A percentile compares a stretch with the other conserved stretches of the same genome.
phyloP scores from a whole-genome alignment of 30 jellyfish, hydroid and myxozoan species.

The Aurelia aurita complex sp. Pacific region DNA sequence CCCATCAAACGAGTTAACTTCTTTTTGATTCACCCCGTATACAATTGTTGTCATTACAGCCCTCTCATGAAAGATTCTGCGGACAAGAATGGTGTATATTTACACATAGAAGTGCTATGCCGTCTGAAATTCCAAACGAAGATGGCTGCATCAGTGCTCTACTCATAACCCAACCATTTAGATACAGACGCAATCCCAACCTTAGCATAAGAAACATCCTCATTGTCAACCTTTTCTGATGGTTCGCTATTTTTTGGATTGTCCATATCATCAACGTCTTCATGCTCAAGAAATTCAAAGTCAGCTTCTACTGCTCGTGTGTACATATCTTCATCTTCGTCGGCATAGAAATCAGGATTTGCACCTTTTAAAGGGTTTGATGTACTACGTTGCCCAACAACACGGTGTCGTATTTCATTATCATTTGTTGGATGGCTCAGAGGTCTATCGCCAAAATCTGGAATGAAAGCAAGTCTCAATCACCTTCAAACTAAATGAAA shows the following conservation, averaged over 20 bases:
- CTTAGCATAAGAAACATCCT: constrained; percentile 25
- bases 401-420: no score
- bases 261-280: constrained; percentile 42
- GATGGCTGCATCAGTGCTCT: neutral
- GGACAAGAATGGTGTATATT: no score
- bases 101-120: neutral
- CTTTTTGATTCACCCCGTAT: no score
- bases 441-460: no score
- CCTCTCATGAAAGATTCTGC: no score
- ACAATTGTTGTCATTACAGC: no score
- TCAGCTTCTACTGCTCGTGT: constrained; percentile 58
- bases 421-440: no score
- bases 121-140: neutral
- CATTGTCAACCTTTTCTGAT: neutral
- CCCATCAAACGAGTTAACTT: no score
- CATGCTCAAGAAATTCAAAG: constrained; percentile 63
- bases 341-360: neutral
- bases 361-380: neutral
- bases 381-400: no score
- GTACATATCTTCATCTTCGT: constrained; percentile 7
- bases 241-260: neutral
- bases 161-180: constrained; percentile 53
- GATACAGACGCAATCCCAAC: constrained; percentile 53
- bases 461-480: no score
- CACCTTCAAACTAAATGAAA: no score